These are phyloP conservation scores for Troides helena DNA, from an alignment of 2,888 invertebrate species.

Conservation along the genomic window DNA sequence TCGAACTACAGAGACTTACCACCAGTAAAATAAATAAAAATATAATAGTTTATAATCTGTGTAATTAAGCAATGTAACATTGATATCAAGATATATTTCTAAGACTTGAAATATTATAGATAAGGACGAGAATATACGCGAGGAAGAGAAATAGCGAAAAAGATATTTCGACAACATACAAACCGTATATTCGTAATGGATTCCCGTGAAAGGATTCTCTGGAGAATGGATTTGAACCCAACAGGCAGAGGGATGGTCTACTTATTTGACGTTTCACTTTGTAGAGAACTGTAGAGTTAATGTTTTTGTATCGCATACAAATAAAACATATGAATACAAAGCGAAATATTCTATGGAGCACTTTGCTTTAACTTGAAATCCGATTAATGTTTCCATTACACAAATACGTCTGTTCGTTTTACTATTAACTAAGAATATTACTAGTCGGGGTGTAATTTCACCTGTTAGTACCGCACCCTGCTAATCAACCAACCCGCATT, in stretches of 20 bases:
- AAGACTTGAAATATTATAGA: background rate
- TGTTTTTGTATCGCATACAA: background rate
- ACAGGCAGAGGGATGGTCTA: background rate
- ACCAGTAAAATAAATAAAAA: too few species aligned
- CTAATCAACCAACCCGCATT: too few species aligned
- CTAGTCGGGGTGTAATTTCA: too few species aligned
- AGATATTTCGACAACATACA: background rate
- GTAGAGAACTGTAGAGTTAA: background rate
- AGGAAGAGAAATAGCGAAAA: background rate
- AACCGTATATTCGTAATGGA: conserved; percentile 1
- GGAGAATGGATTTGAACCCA: background rate
- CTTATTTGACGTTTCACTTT: background rate
- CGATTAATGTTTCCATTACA: background rate
- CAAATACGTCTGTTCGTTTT: background rate
- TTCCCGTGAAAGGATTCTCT: background rate
- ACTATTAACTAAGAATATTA: too few species aligned
- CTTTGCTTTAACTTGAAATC: background rate
- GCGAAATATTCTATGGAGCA: background rate
- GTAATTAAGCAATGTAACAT: too few species aligned
- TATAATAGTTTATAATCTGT: too few species aligned
- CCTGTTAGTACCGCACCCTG: too few species aligned
- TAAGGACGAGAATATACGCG: background rate
- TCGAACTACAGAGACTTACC: too few species aligned
- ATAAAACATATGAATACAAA: background rate
- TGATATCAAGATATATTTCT: background rate